These are phyloP conservation scores for Tyto alba DNA, from an alignment of 2,113 vertebrate species.

Conservation along the genomic window DNA sequence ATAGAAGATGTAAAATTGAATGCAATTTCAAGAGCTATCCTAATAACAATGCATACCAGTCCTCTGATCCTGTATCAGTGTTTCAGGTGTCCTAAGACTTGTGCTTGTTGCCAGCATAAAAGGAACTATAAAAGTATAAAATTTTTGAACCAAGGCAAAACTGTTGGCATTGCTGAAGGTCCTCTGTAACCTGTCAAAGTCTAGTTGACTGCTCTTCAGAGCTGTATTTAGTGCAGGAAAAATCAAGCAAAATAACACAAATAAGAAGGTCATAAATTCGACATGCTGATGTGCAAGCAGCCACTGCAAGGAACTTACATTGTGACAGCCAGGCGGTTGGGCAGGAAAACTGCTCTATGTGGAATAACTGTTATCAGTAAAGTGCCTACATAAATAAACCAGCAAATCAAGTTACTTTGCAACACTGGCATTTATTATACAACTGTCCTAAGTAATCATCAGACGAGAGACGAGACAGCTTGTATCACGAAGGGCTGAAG, in stretches of 20 bases:
- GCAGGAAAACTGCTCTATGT: not conserved
- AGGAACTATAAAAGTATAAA: not conserved
- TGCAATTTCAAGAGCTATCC: not conserved
- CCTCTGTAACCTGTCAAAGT: not conserved
- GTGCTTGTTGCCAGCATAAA: rapidly evolving
- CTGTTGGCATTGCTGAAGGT: not conserved
- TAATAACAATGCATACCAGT: not conserved
- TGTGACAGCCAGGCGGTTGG: not conserved
- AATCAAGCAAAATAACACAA: not conserved
- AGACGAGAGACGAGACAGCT: not conserved
- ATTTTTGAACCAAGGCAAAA: not conserved
- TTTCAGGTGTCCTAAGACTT: not conserved
- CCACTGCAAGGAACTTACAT: not conserved
- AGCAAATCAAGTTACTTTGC: not conserved
- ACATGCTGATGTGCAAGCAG: not conserved
- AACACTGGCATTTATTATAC: not conserved
- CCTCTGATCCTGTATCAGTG: not conserved
- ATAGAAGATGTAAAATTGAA: not conserved
- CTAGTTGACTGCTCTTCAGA: not conserved
- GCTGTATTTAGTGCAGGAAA: not conserved
- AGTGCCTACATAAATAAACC: not conserved
- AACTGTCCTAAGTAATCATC: not conserved
- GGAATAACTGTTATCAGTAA: not conserved
- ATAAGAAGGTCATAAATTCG: not conserved
- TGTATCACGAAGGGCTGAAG: not conserved